A percentile compares a stretch with the other conserved stretches of the same genome.
These are phyloP conservation scores for Drosophila parvula DNA, from an alignment of 1,140 invertebrate genomes.

Conservation along the genomic window DNA sequence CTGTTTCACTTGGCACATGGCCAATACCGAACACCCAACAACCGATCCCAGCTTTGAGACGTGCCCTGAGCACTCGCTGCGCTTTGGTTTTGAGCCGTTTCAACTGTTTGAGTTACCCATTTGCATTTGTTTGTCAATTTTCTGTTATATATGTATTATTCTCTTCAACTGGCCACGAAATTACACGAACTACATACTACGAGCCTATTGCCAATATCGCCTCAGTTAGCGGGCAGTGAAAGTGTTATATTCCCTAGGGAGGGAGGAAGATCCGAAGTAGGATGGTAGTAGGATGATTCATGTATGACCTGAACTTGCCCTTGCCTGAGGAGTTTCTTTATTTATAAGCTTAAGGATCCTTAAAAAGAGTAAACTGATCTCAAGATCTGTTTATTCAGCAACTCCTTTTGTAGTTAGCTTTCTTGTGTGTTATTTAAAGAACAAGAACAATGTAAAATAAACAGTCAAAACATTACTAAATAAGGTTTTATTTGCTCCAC, in stretches of 20 bases:
- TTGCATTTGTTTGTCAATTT: conserved; percentile 75
- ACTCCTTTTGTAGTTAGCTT: too few relatives aligned
- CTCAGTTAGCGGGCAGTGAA: conserved; percentile 42
- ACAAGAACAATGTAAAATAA: neutral
- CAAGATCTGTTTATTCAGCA: neutral
- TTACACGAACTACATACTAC: neutral
- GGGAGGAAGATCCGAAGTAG: neutral
- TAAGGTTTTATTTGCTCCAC: neutral
- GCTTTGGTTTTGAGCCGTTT: conserved; percentile 43
- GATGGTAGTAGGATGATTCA: neutral
- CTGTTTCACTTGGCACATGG: conserved; percentile 57
- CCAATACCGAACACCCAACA: conserved; percentile 40
- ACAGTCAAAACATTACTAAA: neutral
- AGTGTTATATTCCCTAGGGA: conserved; percentile 42
- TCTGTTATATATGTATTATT: conserved; percentile 46
- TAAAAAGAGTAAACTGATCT: neutral
- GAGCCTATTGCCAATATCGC: conserved; percentile 34
- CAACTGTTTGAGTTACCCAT: conserved; percentile 73
- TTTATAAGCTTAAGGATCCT: neutral
- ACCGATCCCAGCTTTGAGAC: conserved; percentile 22
- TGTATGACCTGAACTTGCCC: too few relatives aligned
- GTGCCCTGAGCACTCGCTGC: conserved; percentile 52
- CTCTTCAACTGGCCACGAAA: conserved; percentile 24
- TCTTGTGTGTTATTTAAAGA: neutral
- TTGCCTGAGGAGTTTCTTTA: neutral